Base-by-base conservation (phyloP, 2,797 vertebrate species). In the Coracias cyanogaster region DNA sequence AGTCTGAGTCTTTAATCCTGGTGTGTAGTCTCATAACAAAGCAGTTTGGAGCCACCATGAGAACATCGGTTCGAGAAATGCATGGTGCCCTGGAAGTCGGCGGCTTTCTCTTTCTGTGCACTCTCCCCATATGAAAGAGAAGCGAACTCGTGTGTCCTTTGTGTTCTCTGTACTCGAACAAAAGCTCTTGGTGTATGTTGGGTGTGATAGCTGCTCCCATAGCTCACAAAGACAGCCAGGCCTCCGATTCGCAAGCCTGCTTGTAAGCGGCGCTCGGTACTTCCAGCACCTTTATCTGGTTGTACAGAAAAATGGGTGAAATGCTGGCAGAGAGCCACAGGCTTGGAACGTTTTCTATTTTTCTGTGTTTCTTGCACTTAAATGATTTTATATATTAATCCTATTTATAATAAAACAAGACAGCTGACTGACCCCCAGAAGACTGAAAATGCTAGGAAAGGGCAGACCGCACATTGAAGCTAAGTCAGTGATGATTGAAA, bases 271-370 rank as follows among this genome's bases (percentile, higher is more conserved):
- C 7, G 11, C 39, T 90, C 64, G 69, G n/a, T 89, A 58, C 86
- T 82, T 70, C 72, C 73, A 88, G 66, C 54, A 80, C 67, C 37
- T 74, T 86, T 33, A 37, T 8, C 33, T 60, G 90, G n/a, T 82
- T 52, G 73, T 49, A 55, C 28, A 78, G 65, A 82, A 69, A 58
- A 73, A 71, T 31, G 26, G 61, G 48, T 7, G 3, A 80, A 92
- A 57, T 19, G 35, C 29, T 72, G 60, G 57, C 81, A 93, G 54
- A 77, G n/a, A 82, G 79, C 67, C 79, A 80, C 52, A 73, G 69
- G 93, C 82, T 96, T 81, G 78, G 91, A 90, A 88, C 2, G 1
- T 96, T 97, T 97, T 96, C 18, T 96, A 96, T 93, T 95, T 96
- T 95, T 88, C 91, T 90, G 74, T 94, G 86, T 93, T 87, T 94